Evolutionary conservation across 2,113 vertebrate species (phyloP).

Genomic region (human): DNA sequence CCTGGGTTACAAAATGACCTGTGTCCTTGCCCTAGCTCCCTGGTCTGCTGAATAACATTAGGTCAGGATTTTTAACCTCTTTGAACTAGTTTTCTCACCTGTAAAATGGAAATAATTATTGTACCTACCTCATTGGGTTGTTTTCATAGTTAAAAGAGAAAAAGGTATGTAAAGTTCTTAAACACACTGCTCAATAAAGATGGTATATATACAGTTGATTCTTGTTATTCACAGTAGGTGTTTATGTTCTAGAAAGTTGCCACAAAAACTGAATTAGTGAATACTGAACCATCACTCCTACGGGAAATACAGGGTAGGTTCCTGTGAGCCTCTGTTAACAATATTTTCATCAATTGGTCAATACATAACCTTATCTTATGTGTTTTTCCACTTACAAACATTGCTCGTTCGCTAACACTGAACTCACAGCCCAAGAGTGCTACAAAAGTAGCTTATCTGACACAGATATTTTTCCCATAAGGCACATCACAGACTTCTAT

Average conservation of each 20-base stretch:
- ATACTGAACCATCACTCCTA: background rate
- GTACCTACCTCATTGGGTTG: background rate
- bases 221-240: background rate
- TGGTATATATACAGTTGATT: too few relatives aligned
- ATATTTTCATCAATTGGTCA: background rate
- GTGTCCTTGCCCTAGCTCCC: background rate
- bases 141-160: background rate
- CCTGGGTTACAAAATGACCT: background rate
- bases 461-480: background rate
- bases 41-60: accelerated
- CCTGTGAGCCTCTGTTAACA: background rate
- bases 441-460: background rate
- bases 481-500: background rate
- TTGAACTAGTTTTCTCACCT: background rate
- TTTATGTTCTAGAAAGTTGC: background rate
- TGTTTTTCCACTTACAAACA: background rate
- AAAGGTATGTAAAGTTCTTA: background rate
- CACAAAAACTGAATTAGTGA: background rate
- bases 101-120: background rate
- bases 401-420: background rate
- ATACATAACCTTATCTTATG: background rate
- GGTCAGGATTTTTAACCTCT: background rate
- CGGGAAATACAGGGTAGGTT: background rate
- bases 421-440: background rate
- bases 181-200: background rate